Base-by-base conservation (phyloP, 1,140 invertebrate species). In the Cepaea nemoralis region DNA sequence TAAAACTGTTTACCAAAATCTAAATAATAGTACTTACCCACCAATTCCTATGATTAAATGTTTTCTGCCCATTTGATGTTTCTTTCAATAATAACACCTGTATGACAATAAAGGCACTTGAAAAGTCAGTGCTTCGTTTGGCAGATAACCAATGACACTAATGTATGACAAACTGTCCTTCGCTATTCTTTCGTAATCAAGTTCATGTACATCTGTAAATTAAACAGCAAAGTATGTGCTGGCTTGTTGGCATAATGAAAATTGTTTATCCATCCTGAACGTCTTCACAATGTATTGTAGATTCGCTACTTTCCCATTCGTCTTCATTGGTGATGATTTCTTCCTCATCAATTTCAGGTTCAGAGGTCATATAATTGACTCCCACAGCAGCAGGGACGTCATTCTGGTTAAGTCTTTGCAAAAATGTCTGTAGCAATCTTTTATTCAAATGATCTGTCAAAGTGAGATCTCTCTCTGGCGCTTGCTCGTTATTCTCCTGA, bases 1-100 rank as follows among this genome's bases (percentile, higher is more conserved):
- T n/a, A n/a, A n/a, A n/a, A n/a, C n/a, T n/a, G n/a, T n/a, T n/a
- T n/a, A n/a, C n/a, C n/a, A n/a, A n/a, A n/a, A n/a, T n/a, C n/a
- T n/a, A n/a, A n/a, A n/a, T n/a, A n/a, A n/a, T n/a, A 22, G 50
- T 33, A 74, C 71, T 48, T 74, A 74, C 71, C 71, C 71, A 50
- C 71, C 42, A 74, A 74, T n/a, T 33, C 71, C 71, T 45, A 74
- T 16, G 50, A 48, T 74, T 35, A 74, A 50, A 74, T 27, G 50
- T 42, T 74, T 48, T 48, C 33, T 74, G 27, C 27, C 27, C 59
- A 63, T 63, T 63, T 63, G 59, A 19, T 63, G 8, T 63, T 63
- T 63, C n/a, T 6, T 63, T 16, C 59, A 59, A 24, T 59, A 59
- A 24, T 5, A 59, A 59, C 14, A 6, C 59, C 59, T 63, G 59